Conservation (phyloP, 1,140 invertebrate species). For the Paramacrobiotus metropolitanus region DNA sequence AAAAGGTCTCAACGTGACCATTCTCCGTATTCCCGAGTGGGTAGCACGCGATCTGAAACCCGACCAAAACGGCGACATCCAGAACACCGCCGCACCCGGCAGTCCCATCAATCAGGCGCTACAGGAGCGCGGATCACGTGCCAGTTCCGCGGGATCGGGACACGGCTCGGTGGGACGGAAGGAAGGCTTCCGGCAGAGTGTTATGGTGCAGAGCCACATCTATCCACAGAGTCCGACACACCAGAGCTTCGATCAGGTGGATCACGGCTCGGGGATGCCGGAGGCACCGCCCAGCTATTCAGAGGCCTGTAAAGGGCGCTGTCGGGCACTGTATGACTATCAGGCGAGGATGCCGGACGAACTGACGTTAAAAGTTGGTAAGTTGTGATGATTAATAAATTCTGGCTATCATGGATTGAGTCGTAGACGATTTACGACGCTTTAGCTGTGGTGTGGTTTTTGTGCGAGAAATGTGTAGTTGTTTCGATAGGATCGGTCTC, state of each 20-base stretch:
- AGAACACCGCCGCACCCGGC: not conserved
- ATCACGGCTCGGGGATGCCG: not conserved
- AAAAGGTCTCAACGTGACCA: not conserved
- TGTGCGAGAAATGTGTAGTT: too few relatives aligned
- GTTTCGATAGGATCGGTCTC: too few relatives aligned
- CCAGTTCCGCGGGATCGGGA: not conserved
- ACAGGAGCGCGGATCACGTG: not conserved
- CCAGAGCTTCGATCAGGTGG: not conserved
- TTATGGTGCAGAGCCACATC: not conserved
- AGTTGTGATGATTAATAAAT: conserved; percentile 10
- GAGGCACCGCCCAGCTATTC: not conserved
- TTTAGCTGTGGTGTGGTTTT: too few relatives aligned
- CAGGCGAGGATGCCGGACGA: conserved; percentile 66
- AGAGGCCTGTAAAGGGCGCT: conserved; percentile 31
- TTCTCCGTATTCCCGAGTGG: conserved; percentile 4
- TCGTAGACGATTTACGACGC: too few relatives aligned
- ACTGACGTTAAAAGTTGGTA: conserved; percentile 49
- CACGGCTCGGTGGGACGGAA: not conserved
- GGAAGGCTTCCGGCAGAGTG: not conserved
- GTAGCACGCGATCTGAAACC: not conserved
- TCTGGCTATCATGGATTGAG: too few relatives aligned
- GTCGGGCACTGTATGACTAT: conserved; percentile 63
- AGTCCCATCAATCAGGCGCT: not conserved
- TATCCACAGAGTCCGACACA: not conserved
- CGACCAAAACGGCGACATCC: not conserved